Percentiles rank a stretch among this genome's conserved stretches.
Conservation (phyloP, 2,797 vertebrate species). For the Melanotaenia trifasciata region DNA sequence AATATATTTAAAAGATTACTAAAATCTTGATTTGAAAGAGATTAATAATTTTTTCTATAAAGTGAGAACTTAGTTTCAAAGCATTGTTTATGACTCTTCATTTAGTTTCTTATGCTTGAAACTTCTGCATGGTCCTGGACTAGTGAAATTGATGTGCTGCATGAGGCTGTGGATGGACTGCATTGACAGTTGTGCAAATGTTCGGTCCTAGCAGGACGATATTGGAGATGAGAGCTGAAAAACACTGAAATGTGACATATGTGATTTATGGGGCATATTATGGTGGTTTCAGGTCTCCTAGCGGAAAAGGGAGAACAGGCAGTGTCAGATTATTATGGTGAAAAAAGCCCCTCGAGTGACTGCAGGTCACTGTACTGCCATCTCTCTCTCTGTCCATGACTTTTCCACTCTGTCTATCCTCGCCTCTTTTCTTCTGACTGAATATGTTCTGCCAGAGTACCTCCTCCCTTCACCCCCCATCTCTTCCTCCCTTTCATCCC, state of each 20-base stretch:
- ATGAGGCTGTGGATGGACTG: constrained; percentile 10
- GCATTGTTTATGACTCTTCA: neutral
- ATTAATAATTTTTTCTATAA: too few relatives aligned
- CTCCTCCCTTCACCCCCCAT: constrained; percentile 32
- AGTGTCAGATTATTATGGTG: constrained; percentile 61
- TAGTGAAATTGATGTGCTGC: constrained; percentile 15
- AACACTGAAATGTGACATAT: constrained; percentile 65
- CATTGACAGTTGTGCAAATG: constrained; percentile 40
- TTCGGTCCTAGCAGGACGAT: constrained; percentile 39
- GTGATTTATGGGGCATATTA: constrained; percentile 75
- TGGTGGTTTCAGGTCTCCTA: constrained; percentile 58
- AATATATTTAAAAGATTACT: neutral
- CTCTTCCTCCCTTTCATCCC: constrained; percentile 32
- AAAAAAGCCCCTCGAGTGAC: constrained; percentile 55
- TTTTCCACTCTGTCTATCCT: constrained; percentile 58
- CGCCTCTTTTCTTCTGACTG: constrained; percentile 35
- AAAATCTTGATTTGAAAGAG: neutral
- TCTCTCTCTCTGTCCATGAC: constrained; percentile 50
- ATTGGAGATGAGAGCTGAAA: constrained; percentile 53
- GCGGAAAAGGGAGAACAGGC: constrained; percentile 55
- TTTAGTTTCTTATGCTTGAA: neutral
- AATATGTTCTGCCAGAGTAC: constrained; percentile 28
- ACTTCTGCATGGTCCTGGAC: neutral
- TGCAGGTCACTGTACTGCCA: constrained; percentile 42
- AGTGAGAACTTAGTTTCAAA: too few relatives aligned